Base-by-base conservation (phyloP, 2,113 vertebrate genomes). In the Neogale vison region DNA sequence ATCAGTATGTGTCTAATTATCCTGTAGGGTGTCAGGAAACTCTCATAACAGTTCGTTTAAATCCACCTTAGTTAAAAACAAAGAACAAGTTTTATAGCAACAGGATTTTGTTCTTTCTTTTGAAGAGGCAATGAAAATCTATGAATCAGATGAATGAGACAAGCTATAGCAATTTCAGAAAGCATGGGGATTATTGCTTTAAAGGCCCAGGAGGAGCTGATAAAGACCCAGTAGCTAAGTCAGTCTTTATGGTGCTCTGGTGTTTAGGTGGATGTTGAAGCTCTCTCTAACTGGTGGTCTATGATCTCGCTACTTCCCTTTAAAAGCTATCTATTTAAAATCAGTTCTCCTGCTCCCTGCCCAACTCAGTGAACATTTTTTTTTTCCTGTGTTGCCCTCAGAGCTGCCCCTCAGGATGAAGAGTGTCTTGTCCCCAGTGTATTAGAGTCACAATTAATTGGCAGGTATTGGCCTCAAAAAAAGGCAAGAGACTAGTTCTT, bases 41-140 rank as follows among this genome's bases (percentile, higher is more conserved):
- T 82, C 39, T 90, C n/a, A 18, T 81, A 82, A 39, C 47, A 45
- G 52, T 88, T 93, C 0, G n/a, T 90, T 97, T 96, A 85, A 87
- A 39, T 57, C 26, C 15, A 63, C 50, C 84, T 91, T 52, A 87
- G 84, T 96, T 95, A 90, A 83, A 96, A 96, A 90, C 82, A 91
- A 90, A 94, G 31, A 85, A 18, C 29, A 36, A 52, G 7, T 80
- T 63, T 61, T 92, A n/a, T 52, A 95, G 47, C 80, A 85, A 87
- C 7, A 84, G 59, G 21, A 72, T 23, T 90, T 69, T 39, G 0
- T 79, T 80, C 36, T 89, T 95, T 34, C 34, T 67, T 88, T 52
- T 80, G n/a, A 83, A 57, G 77, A 88, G 55, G 88, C 88, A 36
- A 6, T 95, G 31, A 31, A 55, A 79, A 18, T 39, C 34, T 12